Evolutionary conservation across 1,140 invertebrate genomes (phyloP), one percentile per base, ranked within the genome.

Genomic region (Thrips palmi): DNA sequence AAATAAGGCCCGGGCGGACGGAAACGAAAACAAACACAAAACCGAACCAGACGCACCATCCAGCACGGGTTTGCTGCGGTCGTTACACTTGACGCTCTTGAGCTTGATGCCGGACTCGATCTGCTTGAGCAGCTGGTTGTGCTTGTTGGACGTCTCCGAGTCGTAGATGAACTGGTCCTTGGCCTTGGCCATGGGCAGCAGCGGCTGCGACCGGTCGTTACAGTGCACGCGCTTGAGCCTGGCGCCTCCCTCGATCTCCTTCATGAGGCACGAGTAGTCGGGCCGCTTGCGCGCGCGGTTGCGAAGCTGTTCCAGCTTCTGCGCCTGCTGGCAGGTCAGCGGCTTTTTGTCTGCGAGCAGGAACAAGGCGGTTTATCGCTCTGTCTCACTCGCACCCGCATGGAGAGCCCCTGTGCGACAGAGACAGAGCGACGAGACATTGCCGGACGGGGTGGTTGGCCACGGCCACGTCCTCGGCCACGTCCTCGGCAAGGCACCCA

Each of bases 221-320:
- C 79, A 84, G 45, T 75, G 64, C 15, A 86, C 78, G 49, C 86
- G 74, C 48, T 71, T 77, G 29, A 88, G 55, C 53, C 74, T 80
- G 47, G 53, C 75, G 31, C 78, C 77, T 42, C 68, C 64, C 52
- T 86, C 83, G 5, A 87, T 76, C 55, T 88, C 82, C 54, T 85
- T 85, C 76, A 88, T 83, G 73, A 88, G 78, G 41, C 74, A 68
- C 11, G 71, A 77, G 83, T 83, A 88, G 49, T 88, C 85, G 1
- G 84, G 85, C 41, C 83, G 64, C 52, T 65, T 73, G 47, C 82
- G 66, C 2, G 83, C 79, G 47, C 80, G 65, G 47, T 74, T 75
- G 51, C 69, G 68, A 27, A 77, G 56, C 43, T 63, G 53, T 28
- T 72, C 77, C 34, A 83, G 44, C 49, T 60, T 70, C 45, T 70